These are phyloP conservation scores for Ctena decussata DNA, from an alignment of 2,888 invertebrate genomes.

Conservation along the genomic window DNA sequence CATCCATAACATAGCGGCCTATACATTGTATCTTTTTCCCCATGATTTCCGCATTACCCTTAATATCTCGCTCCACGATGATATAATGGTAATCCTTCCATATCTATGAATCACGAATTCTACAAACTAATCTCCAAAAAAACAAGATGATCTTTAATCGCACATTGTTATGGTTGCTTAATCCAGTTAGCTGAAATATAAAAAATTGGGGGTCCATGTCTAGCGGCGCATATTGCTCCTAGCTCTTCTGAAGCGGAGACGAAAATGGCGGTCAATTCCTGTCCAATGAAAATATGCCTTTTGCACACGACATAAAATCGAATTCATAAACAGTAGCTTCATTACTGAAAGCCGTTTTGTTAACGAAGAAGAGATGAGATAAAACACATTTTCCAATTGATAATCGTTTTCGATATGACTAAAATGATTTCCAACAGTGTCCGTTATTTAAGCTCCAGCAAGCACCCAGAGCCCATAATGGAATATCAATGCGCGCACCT, in stretches of 20 bases:
- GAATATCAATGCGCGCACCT: neutral
- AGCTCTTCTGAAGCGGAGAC: neutral
- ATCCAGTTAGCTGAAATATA: slow-evolving; percentile 19
- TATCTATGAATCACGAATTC: slow-evolving; percentile 23
- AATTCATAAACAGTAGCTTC: slow-evolving; percentile 6
- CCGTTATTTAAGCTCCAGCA: neutral
- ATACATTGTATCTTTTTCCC: slow-evolving; percentile 88
- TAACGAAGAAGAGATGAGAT: neutral
- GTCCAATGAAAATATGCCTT: slow-evolving; percentile 7
- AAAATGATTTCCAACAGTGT: neutral
- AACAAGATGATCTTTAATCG: neutral
- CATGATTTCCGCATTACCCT: slow-evolving; percentile 76
- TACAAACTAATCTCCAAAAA: neutral
- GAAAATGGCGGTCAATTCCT: slow-evolving; percentile 13
- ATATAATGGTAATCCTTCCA: slow-evolving; percentile 35
- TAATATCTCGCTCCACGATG: slow-evolving; percentile 30
- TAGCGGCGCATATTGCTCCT: neutral
- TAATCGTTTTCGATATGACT: neutral
- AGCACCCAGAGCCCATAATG: neutral
- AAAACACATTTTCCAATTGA: slow-evolving; percentile 8
- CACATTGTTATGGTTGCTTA: slow-evolving; percentile 17
- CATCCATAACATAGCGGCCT: slow-evolving; percentile 92
- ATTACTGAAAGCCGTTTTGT: slow-evolving; percentile 9
- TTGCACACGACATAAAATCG: neutral
- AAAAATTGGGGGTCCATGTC: slow-evolving; percentile 3